Evolutionary conservation across 53 echinoderm and acorn worm species (phyloP).

Genomic region (Holothuria scabra): DNA sequence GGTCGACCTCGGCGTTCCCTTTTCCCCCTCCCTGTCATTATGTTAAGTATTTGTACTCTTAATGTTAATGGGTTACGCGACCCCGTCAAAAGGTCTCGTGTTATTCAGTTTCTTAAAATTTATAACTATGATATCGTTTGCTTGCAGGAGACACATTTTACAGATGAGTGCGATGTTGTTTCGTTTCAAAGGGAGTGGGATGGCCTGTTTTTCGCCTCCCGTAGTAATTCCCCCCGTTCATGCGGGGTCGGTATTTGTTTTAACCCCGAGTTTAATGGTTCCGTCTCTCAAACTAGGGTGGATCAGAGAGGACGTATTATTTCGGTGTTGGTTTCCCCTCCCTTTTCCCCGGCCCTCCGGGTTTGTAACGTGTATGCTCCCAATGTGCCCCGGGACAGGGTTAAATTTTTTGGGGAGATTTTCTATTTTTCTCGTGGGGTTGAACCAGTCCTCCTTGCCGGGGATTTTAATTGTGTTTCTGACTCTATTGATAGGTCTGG

Average conservation of each 20-base stretch:
- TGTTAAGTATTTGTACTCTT: neutral
- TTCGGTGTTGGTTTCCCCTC: constrained; percentile 18
- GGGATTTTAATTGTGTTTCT: constrained; percentile 67
- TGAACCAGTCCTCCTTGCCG: constrained; percentile 35
- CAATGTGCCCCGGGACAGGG: constrained; percentile 28
- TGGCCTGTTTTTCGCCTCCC: neutral
- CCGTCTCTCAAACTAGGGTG: neutral
- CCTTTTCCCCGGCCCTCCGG: neutral
- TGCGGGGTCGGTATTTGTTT: constrained; percentile 39
- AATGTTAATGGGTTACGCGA: constrained; percentile 38
- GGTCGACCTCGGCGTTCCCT: too few species aligned
- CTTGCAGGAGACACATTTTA: constrained; percentile 45
- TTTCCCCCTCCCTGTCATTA: neutral
- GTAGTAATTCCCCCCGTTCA: constrained; percentile 9
- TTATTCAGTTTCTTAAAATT: constrained; percentile 11
- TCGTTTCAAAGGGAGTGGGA: constrained; percentile 19
- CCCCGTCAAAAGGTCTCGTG: neutral
- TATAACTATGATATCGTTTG: constrained; percentile 8
- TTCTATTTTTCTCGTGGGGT: neutral
- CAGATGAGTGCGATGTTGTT: neutral
- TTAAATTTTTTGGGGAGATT: constrained; percentile 27
- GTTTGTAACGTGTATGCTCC: constrained; percentile 54
- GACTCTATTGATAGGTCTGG: constrained; percentile 24
- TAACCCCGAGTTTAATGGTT: neutral
- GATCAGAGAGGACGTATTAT: constrained; percentile 17